Conservation (phyloP, 2,888 invertebrate genomes). For the Cheilosia grossa region DNA sequence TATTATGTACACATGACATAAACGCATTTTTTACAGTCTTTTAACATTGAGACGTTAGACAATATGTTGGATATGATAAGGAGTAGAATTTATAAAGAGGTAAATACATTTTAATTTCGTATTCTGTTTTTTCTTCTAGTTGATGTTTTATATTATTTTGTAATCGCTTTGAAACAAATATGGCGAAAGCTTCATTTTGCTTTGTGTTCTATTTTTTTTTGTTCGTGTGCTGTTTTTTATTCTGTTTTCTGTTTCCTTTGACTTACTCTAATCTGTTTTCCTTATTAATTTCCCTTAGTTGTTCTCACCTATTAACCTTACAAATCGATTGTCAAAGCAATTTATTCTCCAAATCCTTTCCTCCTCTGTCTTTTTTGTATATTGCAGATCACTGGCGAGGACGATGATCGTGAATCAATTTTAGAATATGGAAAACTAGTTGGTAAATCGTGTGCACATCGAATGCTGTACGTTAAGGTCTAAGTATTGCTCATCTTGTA, state of each 20-base stretch:
- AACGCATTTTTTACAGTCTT: slow-evolving; percentile 76
- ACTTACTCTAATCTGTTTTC: not conserved
- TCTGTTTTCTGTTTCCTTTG: slow-evolving; percentile 8
- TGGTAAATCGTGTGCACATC: slow-evolving; percentile 80
- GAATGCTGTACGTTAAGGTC: slow-evolving; percentile 79
- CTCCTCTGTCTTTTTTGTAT: slow-evolving; percentile 24
- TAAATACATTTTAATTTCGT: slow-evolving; percentile 71
- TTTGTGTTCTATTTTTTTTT: slow-evolving; percentile 16
- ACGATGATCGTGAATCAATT: slow-evolving; percentile 77
- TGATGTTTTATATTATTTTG: not conserved
- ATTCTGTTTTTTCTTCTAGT: slow-evolving; percentile 27
- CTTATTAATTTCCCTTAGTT: not conserved
- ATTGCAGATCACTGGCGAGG: slow-evolving; percentile 77
- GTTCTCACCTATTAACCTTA: slow-evolving; percentile 38
- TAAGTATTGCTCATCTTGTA: slow-evolving; percentile 45
- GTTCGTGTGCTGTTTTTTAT: slow-evolving; percentile 8
- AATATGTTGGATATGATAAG: slow-evolving; percentile 78
- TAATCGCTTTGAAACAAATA: slow-evolving; percentile 17
- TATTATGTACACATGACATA: slow-evolving; percentile 64
- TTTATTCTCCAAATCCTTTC: slow-evolving; percentile 28
- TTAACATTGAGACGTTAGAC: slow-evolving; percentile 77
- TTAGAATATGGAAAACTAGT: slow-evolving; percentile 81
- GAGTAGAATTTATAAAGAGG: slow-evolving; percentile 78
- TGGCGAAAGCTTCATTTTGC: slow-evolving; percentile 36
- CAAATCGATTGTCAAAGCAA: slow-evolving; percentile 20